These are phyloP conservation scores for Pygoscelis adeliae DNA, from an alignment of 2,113 vertebrate genomes.

Conservation along the genomic window DNA sequence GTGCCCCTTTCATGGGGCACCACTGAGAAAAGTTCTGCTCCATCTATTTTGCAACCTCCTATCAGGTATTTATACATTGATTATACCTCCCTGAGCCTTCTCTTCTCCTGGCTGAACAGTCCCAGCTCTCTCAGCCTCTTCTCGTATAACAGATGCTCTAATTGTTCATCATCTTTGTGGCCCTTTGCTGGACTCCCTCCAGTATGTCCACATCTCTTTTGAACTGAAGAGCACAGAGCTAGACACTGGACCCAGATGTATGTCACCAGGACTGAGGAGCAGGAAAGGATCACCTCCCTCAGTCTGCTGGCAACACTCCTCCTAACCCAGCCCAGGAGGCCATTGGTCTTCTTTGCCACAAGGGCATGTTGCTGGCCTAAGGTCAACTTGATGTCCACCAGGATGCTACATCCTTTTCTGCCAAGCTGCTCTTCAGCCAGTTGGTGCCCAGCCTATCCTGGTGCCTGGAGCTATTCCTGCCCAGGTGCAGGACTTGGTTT, in stretches of 20 bases:
- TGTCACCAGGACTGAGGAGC: neutral
- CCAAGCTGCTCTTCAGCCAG: neutral
- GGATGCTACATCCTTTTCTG: rapidly evolving
- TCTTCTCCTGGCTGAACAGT: neutral
- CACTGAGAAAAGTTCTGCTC: neutral
- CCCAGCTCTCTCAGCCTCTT: neutral
- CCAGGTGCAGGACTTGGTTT: neutral
- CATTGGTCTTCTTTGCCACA: neutral
- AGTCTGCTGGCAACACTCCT: neutral
- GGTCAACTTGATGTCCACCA: neutral
- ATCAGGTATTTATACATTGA: neutral
- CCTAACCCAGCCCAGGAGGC: neutral
- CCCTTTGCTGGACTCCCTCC: neutral
- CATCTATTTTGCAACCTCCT: neutral
- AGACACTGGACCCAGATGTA: neutral
- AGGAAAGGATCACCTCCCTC: neutral
- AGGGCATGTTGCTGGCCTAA: neutral
- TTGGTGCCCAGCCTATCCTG: rapidly evolving
- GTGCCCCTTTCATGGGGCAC: neutral
- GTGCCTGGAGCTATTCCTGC: neutral
- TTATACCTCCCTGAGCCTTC: neutral
- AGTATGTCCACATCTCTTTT: neutral
- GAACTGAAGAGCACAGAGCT: neutral
- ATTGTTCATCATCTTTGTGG: neutral
- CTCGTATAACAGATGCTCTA: neutral